Evolutionary conservation across 2,113 vertebrate genomes (phyloP), one percentile per base, ranked within the genome.

Genomic region (Potamarius usumacintae): DNA sequence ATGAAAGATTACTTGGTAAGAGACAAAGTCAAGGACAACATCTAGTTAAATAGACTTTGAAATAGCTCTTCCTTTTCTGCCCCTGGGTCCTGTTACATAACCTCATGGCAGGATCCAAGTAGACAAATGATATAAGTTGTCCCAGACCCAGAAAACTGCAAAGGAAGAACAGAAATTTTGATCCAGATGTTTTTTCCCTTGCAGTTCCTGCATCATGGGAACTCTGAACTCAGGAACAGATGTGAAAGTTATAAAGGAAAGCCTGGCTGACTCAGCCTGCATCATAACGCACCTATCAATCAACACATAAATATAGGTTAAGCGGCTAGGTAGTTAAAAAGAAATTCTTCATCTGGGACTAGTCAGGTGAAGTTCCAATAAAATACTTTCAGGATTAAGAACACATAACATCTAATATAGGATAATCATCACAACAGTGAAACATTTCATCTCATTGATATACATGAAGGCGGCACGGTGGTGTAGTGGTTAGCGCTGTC

Each of bases 201-300:
- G n/a, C 67, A 83, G 57, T 83, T 55, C 62, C 84, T 90, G 80
- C 62, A 87, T 85, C 25, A 85, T 78, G 83, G 79, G 50, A 82
- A 42, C 48, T 78, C 53, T 72, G 69, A 90, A 82, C 17, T 50
- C 55, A 57, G 83, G 52, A 83, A 86, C 86, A 90, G 84, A 88
- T 90, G 79, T 86, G 62, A 88, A 84, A 88, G 72, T 78, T 55
- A 84, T 50, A 30, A 78, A 25, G 30, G 71, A 78, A 78, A 57
- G 15, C 30, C 76, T 58, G 63, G 50, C 57, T 15, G 67, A 89
- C 69, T 76, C 67, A 48, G n/a, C 57, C 25, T 62, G 83, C n/a
- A 74, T 83, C 71, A 27, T 72, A 85, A n/a, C 22, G 48, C 27
- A 22, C 18, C 25, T 22, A 15, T 87, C 57, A 42, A 17, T 79